These are phyloP conservation scores for Aulostomus chinensis DNA, from an alignment of 2,797 vertebrate species.

Conservation along the genomic window DNA sequence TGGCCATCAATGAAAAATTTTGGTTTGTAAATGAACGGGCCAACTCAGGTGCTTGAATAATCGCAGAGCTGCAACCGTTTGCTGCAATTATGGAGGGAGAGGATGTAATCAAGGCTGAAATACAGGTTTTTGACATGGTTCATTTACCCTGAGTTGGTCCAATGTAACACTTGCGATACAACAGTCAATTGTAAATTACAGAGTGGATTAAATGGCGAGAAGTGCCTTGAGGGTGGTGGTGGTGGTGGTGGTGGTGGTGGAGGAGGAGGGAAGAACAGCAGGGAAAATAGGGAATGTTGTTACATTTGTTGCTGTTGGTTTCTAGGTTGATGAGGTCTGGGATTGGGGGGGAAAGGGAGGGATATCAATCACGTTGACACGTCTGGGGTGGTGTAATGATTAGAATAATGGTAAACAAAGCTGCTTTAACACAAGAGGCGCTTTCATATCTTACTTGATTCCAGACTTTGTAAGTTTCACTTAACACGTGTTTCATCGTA, in stretches of 20 bases:
- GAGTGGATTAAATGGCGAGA: constrained; percentile 54
- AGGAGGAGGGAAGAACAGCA: constrained; percentile 21
- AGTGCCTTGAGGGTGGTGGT: constrained; percentile 64
- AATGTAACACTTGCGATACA: constrained; percentile 64
- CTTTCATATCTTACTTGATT: constrained; percentile 13
- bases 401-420: constrained; percentile 72
- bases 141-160: constrained; percentile 67
- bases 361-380: constrained; percentile 71
- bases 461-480: constrained; percentile 10
- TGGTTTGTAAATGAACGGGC: constrained; percentile 15
- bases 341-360: constrained; percentile 56
- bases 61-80: constrained; percentile 31
- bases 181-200: constrained; percentile 72
- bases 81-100: constrained; percentile 23
- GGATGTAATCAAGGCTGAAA: constrained; percentile 60
- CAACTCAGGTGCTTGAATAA: constrained; percentile 53
- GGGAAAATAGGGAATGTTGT: constrained; percentile 45
- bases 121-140: constrained; percentile 64
- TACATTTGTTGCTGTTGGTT: constrained; percentile 49
- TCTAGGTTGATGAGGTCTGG: constrained; percentile 68
- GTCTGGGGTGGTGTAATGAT: constrained; percentile 63
- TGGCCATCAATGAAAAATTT: constrained; percentile 21
- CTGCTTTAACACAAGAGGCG: constrained; percentile 27
- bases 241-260: no score
- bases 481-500: constrained; percentile 43